Conservation (phyloP, 2,888 invertebrate genomes). For the Chymomyza fuscimana region DNA sequence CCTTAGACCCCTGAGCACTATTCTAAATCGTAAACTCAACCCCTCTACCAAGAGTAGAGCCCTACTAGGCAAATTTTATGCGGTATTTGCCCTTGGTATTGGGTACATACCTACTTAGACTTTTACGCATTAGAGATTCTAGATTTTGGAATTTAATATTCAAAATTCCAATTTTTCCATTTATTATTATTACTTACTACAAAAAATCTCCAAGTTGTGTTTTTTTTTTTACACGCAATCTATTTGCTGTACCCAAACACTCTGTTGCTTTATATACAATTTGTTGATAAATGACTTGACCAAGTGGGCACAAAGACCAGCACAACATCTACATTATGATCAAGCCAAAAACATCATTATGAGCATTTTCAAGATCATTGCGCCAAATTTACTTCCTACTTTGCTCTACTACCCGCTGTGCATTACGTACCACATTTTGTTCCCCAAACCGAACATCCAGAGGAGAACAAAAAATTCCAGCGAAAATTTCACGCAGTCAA, state of each 20-base stretch:
- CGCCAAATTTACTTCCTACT: conserved; percentile 34
- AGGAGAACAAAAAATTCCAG: conserved; percentile 43
- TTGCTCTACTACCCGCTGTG: neutral
- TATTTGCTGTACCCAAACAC: neutral
- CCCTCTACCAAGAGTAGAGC: no score
- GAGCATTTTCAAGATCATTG: conserved; percentile 7
- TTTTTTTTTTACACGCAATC: no score
- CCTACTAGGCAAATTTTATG: no score
- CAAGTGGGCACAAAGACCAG: neutral
- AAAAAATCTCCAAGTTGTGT: no score
- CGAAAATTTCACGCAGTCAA: conserved; percentile 55
- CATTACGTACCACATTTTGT: neutral
- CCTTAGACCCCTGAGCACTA: no score
- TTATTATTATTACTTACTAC: no score
- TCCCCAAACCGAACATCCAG: neutral
- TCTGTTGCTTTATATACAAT: neutral
- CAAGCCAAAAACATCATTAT: neutral
- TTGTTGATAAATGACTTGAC: neutral
- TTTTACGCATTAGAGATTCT: no score
- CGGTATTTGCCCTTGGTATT: no score
- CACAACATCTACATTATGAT: neutral
- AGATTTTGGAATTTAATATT: no score
- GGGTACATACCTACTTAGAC: no score
- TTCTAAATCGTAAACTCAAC: no score
- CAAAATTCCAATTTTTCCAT: no score